Evolutionary conservation across 2,113 vertebrate species (phyloP).

Genomic region (Cynopterus brachyotis): DNA sequence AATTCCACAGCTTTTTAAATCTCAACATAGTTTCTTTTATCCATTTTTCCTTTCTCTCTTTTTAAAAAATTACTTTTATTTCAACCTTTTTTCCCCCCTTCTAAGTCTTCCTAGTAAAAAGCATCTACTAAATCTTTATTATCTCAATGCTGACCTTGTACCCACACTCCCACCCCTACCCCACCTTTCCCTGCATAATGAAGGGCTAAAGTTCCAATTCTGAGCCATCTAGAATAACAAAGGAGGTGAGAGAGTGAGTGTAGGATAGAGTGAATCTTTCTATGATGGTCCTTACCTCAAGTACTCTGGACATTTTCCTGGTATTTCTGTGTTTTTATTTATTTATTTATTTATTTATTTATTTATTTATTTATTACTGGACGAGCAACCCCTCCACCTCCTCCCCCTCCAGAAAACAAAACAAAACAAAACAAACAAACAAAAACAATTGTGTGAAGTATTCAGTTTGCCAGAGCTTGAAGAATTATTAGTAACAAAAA

Average conservation of each 20-base stretch:
- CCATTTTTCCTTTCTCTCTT: background rate
- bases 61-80: background rate
- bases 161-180: background rate
- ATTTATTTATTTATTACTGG: background rate
- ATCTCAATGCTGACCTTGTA: background rate
- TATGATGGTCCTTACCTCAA: background rate
- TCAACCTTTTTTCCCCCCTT: background rate
- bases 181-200: background rate
- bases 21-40: background rate
- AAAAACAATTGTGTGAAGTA: background rate
- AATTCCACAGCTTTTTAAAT: background rate
- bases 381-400: background rate
- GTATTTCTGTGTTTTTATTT: background rate
- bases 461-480: background rate
- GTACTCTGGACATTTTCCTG: background rate
- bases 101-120: background rate
- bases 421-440: no score
- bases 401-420: background rate
- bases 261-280: background rate
- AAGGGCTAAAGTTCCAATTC: background rate
- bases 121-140: background rate
- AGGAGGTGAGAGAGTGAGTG: rapidly evolving
- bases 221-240: background rate
- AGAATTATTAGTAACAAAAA: constrained; percentile 33
- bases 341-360: no score